Conservation (phyloP, 2,113 vertebrate species). For the Reinhardtius hippoglossoides region DNA sequence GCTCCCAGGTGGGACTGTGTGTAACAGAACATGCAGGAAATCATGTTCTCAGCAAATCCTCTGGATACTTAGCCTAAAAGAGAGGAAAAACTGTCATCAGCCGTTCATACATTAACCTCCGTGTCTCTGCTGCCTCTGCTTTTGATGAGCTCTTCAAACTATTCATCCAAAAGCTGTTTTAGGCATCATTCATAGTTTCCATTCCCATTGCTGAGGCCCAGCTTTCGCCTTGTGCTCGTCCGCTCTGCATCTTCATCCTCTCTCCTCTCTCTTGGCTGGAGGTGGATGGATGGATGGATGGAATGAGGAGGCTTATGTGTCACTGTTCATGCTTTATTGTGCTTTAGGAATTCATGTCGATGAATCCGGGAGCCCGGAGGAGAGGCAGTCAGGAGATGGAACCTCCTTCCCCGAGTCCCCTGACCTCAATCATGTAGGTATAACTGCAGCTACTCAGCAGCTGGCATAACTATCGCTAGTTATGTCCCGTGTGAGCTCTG, state of each 20-base stretch:
- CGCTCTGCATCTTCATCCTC: conserved; percentile 55
- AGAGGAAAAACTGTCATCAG: neutral
- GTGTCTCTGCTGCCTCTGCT: conserved; percentile 32
- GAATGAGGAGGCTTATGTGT: conserved; percentile 36
- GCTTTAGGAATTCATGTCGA: conserved; percentile 87
- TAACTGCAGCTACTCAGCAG: conserved; percentile 41
- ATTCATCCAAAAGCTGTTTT: conserved; percentile 16
- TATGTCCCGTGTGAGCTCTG: conserved; percentile 49
- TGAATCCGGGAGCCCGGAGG: conserved; percentile 88
- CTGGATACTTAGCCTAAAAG: neutral
- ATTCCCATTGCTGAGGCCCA: conserved; percentile 34
- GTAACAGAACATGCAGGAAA: neutral
- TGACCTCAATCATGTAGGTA: conserved; percentile 94
- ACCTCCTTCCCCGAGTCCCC: conserved; percentile 97
- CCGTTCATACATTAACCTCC: conserved; percentile 34
- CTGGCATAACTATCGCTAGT: conserved; percentile 48
- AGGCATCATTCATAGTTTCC: conserved; percentile 27
- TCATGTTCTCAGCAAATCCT: neutral
- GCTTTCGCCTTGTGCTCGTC: conserved; percentile 35
- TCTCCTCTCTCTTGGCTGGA: conserved; percentile 29
- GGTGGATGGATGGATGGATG: conserved; percentile 53
- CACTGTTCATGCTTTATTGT: conserved; percentile 74
- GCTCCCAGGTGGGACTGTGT: too few species aligned
- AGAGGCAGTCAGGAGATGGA: conserved; percentile 96
- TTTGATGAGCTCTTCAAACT: neutral